Conservation (phyloP, 2,888 invertebrate species). For the Muscina levida region DNA sequence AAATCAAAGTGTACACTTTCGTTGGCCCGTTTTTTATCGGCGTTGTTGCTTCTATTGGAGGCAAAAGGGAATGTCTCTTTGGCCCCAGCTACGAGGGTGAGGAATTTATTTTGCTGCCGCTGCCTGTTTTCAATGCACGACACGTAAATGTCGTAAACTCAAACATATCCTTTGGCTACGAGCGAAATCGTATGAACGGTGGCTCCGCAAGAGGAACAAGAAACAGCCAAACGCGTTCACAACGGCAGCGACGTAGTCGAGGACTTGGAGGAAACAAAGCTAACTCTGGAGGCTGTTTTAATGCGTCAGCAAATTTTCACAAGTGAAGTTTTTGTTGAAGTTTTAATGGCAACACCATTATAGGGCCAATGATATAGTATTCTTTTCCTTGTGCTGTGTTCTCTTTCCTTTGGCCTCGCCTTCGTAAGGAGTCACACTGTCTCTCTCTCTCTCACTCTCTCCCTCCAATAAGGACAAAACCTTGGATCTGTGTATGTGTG, state of each 20-base stretch:
- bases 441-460: neutral
- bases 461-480: constrained; percentile 31
- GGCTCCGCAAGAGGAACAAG: neutral
- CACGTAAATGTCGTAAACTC: constrained; percentile 64
- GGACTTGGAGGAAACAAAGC: constrained; percentile 53
- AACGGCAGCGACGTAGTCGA: constrained; percentile 34
- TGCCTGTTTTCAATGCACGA: constrained; percentile 52
- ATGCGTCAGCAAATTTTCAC: constrained; percentile 65
- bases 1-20: constrained; percentile 52
- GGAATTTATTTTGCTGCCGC: constrained; percentile 23
- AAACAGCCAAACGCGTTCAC: constrained; percentile 22
- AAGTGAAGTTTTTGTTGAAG: constrained; percentile 63
- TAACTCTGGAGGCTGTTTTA: constrained; percentile 61
- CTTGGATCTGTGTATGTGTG: constrained; percentile 26
- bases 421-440: too few relatives aligned
- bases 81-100: too few relatives aligned
- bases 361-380: constrained; percentile 59
- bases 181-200: constrained; percentile 20
- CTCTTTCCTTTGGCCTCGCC: neutral
- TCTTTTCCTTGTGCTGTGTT: constrained; percentile 1
- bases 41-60: neutral
- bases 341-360: constrained; percentile 64
- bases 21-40: constrained; percentile 24
- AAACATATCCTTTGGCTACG: constrained; percentile 42
- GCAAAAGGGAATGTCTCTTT: too few relatives aligned